Evolutionary conservation across 2,797 vertebrate genomes (phyloP), one percentile per base, ranked within the genome.

Genomic region (Poeciliopsis infans): DNA sequence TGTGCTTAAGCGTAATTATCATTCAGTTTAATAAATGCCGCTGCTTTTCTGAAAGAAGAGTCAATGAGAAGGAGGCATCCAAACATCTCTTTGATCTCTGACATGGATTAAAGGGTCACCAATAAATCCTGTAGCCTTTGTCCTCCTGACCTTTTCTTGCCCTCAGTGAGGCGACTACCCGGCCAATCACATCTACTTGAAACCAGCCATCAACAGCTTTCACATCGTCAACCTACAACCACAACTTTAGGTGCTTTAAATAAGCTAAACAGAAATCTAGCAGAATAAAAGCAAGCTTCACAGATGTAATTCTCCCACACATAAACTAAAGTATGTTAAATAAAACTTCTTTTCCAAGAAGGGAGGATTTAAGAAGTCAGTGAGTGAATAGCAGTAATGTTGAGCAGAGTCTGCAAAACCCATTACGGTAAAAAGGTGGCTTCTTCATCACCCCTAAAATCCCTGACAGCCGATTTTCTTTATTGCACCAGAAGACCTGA

Each of bases 21-120:
- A 84, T 89, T 90, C 71, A 84, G 4, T 57, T 86, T 70, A 78
- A 57, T 55, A 72, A 70, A 72, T 47, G 46, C 69, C 55, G 36
- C 41, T 20, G 71, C 41, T 72, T 82, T 51, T 11, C 51, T 57
- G 71, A 47, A 28, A 8, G 25, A 46, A 33, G 28, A 25, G 10
- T 74, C 80, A 82, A 77, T 73, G 84, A 86, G 92, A 91, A 70
- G 77, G 79, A 81, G 74, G 57, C 83, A 83, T 31, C 39, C 82
- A 93, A 89, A 90, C 79, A 89, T 36, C 75, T 79, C 92, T 95
- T 94, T 95, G 93, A 95, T 94, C 92, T 90, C 73, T 77, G 74
- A 75, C 57, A 57, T 84, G 89, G 87, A 88, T 86, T 85, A 91
- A 89, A 5, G 74, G 79, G 69, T 86, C 77, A 85, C 78, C 82